Percentiles rank a stretch among this genome's conserved stretches.
phyloP scores from a whole-genome alignment of 2,888 invertebrate genomes.

The Gerosis bhagava region DNA sequence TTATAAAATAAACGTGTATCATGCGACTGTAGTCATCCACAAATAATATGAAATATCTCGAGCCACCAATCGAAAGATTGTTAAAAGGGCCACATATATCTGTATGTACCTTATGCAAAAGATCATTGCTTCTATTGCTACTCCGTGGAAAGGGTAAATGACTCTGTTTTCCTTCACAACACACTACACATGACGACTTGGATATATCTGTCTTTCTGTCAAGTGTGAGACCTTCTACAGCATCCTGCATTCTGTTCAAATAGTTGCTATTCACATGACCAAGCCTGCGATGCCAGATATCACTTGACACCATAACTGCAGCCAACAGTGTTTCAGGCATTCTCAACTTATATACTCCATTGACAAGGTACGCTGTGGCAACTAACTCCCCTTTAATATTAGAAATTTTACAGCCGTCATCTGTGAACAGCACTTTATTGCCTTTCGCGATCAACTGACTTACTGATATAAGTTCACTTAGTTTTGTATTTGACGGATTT shows the following conservation, averaged over 20 bases:
- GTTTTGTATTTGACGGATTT: too few species aligned
- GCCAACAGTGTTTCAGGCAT: slow-evolving; percentile 5
- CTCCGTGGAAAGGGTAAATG: slow-evolving; percentile 36
- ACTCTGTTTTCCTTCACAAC: slow-evolving; percentile 40
- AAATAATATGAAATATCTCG: slow-evolving; percentile 31
- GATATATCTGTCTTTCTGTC: slow-evolving; percentile 11
- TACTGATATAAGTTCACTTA: slow-evolving; percentile 23
- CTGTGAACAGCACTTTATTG: slow-evolving; percentile 22
- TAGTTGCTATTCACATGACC: slow-evolving; percentile 20
- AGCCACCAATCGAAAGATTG: slow-evolving; percentile 22
- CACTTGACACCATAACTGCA: too few species aligned
- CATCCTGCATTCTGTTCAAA: slow-evolving; percentile 16
- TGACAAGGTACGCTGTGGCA: slow-evolving; percentile 5
- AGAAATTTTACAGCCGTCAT: slow-evolving; percentile 15
- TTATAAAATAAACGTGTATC: slow-evolving; percentile 32
- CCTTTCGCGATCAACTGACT: slow-evolving; percentile 26
- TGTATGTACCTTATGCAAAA: slow-evolving; percentile 11
- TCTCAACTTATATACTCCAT: slow-evolving; percentile 17
- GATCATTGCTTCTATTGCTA: slow-evolving; percentile 31
- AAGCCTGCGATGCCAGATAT: slow-evolving; percentile 22
- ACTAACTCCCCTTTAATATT: slow-evolving; percentile 10
- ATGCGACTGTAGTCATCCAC: slow-evolving; percentile 31
- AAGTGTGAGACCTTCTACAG: slow-evolving; percentile 6
- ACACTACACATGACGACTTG: slow-evolving; percentile 10
- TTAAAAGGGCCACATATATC: slow-evolving; percentile 29